Evolutionary conservation across 2,113 vertebrate species (phyloP).

Genomic region (Columba janthina): DNA sequence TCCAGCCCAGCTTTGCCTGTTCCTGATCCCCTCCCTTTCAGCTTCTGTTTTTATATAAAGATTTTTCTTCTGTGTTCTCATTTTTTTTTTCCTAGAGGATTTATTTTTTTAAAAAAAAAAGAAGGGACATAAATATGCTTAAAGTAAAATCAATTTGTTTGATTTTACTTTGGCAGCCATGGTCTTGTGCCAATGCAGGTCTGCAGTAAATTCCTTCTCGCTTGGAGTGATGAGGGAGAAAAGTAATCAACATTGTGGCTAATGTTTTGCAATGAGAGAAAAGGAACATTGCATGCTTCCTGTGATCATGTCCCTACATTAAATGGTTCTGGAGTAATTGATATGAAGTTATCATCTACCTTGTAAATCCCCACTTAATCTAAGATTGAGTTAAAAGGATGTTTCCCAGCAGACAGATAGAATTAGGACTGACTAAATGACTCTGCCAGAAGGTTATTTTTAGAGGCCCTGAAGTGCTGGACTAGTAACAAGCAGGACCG

Average conservation of each 20-base stretch:
- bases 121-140: background rate
- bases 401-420: background rate
- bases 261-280: background rate
- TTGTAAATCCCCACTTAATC: background rate
- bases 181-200: background rate
- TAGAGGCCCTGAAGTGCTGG: background rate
- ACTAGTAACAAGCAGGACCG: background rate
- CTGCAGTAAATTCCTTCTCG: background rate
- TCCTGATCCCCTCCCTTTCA: background rate
- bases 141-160: background rate
- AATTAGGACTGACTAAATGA: background rate
- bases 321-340: background rate
- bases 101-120: background rate
- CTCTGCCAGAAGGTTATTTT: background rate
- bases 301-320: background rate
- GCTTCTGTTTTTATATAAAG: background rate
- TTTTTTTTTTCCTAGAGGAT: background rate
- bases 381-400: background rate
- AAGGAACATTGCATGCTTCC: background rate
- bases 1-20: background rate
- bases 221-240: background rate
- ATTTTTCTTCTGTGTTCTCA: background rate
- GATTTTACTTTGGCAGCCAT: background rate
- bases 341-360: background rate
- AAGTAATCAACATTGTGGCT: background rate